These are phyloP conservation scores for Brenthis daphne DNA, from an alignment of 2,888 invertebrate species.

Conservation along the genomic window DNA sequence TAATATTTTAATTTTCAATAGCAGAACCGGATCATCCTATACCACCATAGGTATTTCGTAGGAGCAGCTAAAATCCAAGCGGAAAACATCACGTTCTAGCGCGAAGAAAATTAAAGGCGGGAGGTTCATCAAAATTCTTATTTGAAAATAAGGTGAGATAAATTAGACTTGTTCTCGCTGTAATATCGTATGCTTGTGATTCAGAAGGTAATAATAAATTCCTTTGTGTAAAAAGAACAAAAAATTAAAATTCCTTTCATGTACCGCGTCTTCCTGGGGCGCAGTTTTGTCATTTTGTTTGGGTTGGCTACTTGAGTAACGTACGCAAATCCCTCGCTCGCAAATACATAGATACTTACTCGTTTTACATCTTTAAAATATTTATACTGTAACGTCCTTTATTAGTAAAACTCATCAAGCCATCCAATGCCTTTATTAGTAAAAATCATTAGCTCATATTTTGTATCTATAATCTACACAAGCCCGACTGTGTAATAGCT, in stretches of 20 bases:
- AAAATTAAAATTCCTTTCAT: constrained; percentile 75
- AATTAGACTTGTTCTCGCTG: constrained; percentile 57
- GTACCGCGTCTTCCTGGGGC: constrained; percentile 59
- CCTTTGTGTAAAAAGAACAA: constrained; percentile 71
- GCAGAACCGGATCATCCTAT: constrained; percentile 15
- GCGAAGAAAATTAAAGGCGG: constrained; percentile 52
- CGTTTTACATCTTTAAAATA: constrained; percentile 40
- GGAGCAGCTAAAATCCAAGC: constrained; percentile 19
- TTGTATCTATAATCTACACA: too few species aligned
- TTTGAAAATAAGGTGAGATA: constrained; percentile 57
- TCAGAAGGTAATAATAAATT: constrained; percentile 74
- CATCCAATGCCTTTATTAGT: constrained; percentile 39
- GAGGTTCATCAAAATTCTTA: constrained; percentile 62
- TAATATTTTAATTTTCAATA: constrained; percentile 10
- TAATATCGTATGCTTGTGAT: constrained; percentile 67
- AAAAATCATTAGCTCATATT: constrained; percentile 40
- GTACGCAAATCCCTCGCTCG: constrained; percentile 59
- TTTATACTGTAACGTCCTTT: constrained; percentile 32
- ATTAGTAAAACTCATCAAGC: constrained; percentile 41
- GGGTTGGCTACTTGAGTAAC: constrained; percentile 56
- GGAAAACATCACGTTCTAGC: constrained; percentile 45
- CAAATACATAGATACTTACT: constrained; percentile 34
- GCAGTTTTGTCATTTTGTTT: constrained; percentile 73
- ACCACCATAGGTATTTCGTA: constrained; percentile 16
- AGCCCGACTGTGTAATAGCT: too few species aligned